phyloP scores from a whole-genome alignment of 2,113 vertebrate species.

The Spea bombifrons region DNA sequence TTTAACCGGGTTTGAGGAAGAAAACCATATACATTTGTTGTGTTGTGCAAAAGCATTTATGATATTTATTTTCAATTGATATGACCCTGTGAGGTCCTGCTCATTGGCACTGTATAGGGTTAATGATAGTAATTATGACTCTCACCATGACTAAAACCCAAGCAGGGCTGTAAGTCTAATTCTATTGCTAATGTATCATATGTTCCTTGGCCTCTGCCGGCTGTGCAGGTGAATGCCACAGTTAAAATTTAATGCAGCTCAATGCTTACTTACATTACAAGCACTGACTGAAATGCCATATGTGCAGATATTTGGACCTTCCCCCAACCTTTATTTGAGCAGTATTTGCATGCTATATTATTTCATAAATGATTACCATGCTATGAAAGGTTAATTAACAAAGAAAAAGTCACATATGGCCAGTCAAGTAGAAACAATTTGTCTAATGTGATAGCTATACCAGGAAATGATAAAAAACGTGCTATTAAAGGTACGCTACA shows the following conservation, averaged over 20 bases:
- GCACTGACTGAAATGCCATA: slow-evolving; percentile 51
- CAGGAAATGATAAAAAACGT: background rate
- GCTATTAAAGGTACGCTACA: background rate
- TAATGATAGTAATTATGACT: background rate
- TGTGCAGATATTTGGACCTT: slow-evolving; percentile 36
- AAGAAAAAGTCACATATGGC: slow-evolving; percentile 19
- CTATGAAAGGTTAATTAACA: slow-evolving; percentile 47
- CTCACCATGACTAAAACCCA: background rate
- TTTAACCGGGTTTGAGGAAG: too few species aligned
- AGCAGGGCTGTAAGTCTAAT: background rate
- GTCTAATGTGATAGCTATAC: slow-evolving; percentile 37
- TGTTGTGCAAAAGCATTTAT: too few species aligned
- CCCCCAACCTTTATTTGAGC: slow-evolving; percentile 17
- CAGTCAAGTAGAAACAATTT: slow-evolving; percentile 22
- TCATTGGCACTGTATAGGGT: background rate
- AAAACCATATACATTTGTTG: too few species aligned
- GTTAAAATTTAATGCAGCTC: slow-evolving; percentile 53
- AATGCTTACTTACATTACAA: slow-evolving; percentile 49
- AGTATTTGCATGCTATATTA: slow-evolving; percentile 47
- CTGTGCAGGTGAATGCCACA: slow-evolving; percentile 32
- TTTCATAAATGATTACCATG: slow-evolving; percentile 47
- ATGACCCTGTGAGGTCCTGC: background rate
- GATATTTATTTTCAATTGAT: too few species aligned
- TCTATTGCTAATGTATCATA: background rate
- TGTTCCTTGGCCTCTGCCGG: background rate